Evolutionary conservation across 2,113 vertebrate species (phyloP).

Genomic region (Dryoscopus gambensis): DNA sequence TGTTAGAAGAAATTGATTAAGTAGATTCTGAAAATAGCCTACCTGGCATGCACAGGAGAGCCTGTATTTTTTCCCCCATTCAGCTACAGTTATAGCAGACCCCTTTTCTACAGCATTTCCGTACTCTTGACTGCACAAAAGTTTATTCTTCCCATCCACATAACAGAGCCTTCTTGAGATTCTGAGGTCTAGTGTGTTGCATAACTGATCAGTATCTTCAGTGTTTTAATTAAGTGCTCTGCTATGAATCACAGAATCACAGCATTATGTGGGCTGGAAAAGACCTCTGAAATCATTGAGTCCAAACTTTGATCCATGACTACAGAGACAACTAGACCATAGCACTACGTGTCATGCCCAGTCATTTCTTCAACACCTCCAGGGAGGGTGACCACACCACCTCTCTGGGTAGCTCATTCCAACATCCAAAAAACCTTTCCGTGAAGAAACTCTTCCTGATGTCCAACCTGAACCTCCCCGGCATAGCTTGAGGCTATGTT

Average conservation of each 20-base stretch:
- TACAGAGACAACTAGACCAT: background rate
- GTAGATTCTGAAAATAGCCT: background rate
- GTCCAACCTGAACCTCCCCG: background rate
- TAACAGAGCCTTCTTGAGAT: background rate
- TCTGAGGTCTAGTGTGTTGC: background rate
- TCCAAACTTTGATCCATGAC: background rate
- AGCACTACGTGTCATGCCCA: background rate
- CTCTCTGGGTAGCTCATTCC: background rate
- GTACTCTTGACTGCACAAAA: background rate
- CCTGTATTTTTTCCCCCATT: background rate
- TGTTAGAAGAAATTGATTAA: background rate
- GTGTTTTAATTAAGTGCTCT: background rate
- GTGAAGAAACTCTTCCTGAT: background rate
- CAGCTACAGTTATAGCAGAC: background rate
- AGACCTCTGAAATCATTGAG: background rate
- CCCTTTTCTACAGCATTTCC: background rate
- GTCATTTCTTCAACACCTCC: background rate
- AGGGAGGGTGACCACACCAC: background rate
- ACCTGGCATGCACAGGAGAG: background rate
- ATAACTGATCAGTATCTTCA: background rate
- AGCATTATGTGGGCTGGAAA: background rate
- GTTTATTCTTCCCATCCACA: background rate
- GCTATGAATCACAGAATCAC: background rate
- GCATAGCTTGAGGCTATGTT: background rate
- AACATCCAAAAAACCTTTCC: background rate